A percentile compares a stretch with the other conserved stretches of the same genome.
Conservation (phyloP, 2,888 invertebrate genomes). For the Thereva nobilitata region DNA sequence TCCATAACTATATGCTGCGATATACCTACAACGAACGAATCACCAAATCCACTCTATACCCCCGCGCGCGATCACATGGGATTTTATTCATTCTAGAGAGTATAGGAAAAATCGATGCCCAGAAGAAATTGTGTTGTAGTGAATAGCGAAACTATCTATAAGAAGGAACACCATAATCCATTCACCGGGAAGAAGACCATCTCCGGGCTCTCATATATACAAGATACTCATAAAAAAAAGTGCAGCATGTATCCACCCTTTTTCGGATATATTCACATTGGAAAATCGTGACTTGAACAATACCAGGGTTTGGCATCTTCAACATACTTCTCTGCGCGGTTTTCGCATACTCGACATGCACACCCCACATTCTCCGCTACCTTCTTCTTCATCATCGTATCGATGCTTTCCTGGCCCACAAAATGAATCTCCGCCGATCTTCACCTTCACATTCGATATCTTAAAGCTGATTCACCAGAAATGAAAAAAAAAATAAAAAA, state of each 20-base stretch:
- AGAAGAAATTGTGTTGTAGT: too few species aligned
- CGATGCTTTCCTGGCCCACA: background rate
- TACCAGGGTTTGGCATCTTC: slow-evolving; percentile 31
- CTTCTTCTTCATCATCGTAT: slow-evolving; percentile 21
- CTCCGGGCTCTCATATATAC: slow-evolving; percentile 18
- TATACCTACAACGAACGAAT: too few species aligned
- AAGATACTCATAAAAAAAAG: slow-evolving; percentile 27
- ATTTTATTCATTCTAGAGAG: too few species aligned
- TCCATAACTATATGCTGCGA: too few species aligned
- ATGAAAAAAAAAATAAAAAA: slow-evolving; percentile 10
- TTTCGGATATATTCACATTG: slow-evolving; percentile 33
- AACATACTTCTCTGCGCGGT: slow-evolving; percentile 30
- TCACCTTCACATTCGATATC: slow-evolving; percentile 20
- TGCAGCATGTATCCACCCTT: slow-evolving; percentile 34
- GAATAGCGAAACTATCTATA: too few species aligned
- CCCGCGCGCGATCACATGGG: too few species aligned
- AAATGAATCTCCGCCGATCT: slow-evolving; percentile 32
- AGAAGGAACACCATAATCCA: too few species aligned
- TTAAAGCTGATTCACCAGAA: slow-evolving; percentile 26
- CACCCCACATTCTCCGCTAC: slow-evolving; percentile 34
- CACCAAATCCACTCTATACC: too few species aligned
- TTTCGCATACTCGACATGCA: slow-evolving; percentile 37
- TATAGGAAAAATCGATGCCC: too few species aligned
- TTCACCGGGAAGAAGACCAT: background rate
- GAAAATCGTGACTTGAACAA: slow-evolving; percentile 33